Evolutionary conservation across 2,888 invertebrate genomes (phyloP).

Genomic region (Gari tellinella): DNA sequence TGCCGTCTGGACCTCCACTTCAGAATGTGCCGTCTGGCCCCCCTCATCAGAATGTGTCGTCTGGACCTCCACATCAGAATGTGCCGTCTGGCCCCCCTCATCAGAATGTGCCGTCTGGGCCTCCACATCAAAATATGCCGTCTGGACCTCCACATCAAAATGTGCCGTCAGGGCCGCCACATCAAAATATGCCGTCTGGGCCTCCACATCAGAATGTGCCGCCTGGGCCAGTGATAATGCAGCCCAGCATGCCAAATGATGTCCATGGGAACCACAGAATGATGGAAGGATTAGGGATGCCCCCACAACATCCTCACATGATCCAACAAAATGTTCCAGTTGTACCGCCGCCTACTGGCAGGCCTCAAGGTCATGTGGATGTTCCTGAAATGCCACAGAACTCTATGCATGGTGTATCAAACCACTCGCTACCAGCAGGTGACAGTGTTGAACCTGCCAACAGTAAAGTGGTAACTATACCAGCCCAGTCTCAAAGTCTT

Average conservation of each 20-base stretch:
- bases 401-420: neutral
- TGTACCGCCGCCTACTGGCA: too few relatives aligned
- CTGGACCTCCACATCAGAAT: neutral
- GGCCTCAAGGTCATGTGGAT: too few relatives aligned
- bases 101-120: conserved; percentile 1
- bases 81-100: neutral
- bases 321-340: too few relatives aligned
- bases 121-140: neutral
- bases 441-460: neutral
- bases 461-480: neutral
- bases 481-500: conserved; percentile 30
- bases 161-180: neutral
- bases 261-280: too few relatives aligned
- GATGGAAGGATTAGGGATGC: too few relatives aligned
- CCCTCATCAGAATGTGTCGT: neutral
- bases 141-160: neutral
- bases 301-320: too few relatives aligned
- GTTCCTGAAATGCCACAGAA: too few relatives aligned
- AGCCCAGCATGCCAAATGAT: too few relatives aligned
- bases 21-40: conserved; percentile 2
- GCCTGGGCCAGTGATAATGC: too few relatives aligned
- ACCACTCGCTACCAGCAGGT: too few relatives aligned
- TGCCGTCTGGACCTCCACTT: neutral
- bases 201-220: neutral
- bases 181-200: neutral